phyloP scores from a whole-genome alignment of 2,797 vertebrate genomes.

The Odontamblyopus rebecca region DNA sequence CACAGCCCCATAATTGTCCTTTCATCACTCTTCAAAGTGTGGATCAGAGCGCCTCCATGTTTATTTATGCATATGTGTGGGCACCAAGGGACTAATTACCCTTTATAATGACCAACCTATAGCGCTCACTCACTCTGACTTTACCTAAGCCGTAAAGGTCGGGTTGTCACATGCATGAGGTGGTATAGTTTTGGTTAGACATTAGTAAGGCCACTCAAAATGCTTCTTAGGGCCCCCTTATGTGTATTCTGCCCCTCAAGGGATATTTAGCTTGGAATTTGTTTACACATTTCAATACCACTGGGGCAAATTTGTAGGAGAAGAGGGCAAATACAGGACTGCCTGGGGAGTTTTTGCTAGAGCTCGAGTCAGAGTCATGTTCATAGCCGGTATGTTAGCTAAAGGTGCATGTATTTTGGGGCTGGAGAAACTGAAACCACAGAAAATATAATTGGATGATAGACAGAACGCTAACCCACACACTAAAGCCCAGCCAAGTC shows the following conservation, averaged over 20 bases:
- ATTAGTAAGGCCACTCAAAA: neutral
- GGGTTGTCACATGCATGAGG: neutral
- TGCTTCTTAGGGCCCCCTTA: neutral
- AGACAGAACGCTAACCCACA: no score
- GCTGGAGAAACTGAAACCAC: no score
- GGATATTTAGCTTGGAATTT: neutral
- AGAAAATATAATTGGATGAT: no score
- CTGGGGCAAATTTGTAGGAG: neutral
- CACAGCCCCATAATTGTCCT: conserved; percentile 54
- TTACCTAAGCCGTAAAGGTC: neutral
- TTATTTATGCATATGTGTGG: conserved; percentile 41
- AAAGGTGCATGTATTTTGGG: no score
- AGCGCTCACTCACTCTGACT: neutral
- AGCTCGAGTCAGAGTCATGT: neutral
- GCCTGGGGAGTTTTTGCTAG: neutral
- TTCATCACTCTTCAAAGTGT: conserved; percentile 60
- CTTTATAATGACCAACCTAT: conserved; percentile 37
- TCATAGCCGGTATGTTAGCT: neutral
- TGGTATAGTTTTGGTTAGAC: neutral
- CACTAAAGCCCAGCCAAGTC: no score
- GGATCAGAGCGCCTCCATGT: conserved; percentile 43
- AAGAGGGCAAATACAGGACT: neutral
- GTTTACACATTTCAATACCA: neutral
- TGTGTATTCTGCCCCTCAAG: neutral
- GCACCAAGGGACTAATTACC: conserved; percentile 54